phyloP scores from a whole-genome alignment of 2,888 invertebrate genomes.

The Eristalinus aeneus region DNA sequence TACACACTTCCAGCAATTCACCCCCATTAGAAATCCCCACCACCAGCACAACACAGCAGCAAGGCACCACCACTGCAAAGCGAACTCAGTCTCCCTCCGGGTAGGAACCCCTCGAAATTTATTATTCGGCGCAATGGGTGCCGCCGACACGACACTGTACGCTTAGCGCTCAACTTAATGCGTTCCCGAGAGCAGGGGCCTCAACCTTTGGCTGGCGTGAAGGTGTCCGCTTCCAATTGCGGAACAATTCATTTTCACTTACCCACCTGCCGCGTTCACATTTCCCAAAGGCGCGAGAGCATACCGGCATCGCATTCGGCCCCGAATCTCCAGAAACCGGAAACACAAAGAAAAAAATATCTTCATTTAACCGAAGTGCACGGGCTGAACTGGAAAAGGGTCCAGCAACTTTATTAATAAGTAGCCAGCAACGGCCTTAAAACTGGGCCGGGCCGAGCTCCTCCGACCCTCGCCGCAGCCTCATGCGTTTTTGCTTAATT shows the following conservation, averaged over 20 bases:
- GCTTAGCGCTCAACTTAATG: constrained; percentile 36
- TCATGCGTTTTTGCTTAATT: constrained; percentile 24
- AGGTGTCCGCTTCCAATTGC: constrained; percentile 6
- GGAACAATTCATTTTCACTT: constrained; percentile 14
- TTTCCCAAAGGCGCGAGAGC: neutral
- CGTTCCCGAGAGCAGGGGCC: neutral
- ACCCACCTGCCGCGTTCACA: neutral
- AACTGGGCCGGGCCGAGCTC: neutral
- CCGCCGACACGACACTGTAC: neutral
- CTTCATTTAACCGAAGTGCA: constrained; percentile 40
- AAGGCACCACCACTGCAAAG: neutral
- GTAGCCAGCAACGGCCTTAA: constrained; percentile 13
- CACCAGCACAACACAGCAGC: constrained; percentile 13
- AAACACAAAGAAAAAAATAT: neutral
- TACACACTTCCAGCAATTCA: neutral
- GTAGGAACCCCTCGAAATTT: constrained; percentile 10
- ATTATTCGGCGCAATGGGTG: neutral
- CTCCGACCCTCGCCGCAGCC: neutral
- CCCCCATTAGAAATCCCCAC: constrained; percentile 12
- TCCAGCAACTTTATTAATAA: constrained; percentile 34
- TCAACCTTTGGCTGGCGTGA: neutral
- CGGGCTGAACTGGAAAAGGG: neutral
- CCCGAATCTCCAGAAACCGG: neutral
- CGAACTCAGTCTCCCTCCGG: neutral
- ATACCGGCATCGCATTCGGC: neutral